These are phyloP conservation scores for Cosmia pyralina DNA, from an alignment of 2,888 invertebrate genomes.

Conservation along the genomic window DNA sequence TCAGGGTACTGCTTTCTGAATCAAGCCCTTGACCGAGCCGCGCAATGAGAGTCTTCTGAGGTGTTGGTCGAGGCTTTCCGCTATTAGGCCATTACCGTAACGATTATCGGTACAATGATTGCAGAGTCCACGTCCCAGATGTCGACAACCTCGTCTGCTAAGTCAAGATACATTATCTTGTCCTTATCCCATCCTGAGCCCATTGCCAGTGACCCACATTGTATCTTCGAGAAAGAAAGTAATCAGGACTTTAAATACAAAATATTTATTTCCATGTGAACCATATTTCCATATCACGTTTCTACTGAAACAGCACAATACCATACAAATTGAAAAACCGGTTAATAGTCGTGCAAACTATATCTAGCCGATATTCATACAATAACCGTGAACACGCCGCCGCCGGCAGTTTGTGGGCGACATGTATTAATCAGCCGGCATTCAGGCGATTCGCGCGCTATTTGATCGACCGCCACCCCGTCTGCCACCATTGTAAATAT, in stretches of 20 bases:
- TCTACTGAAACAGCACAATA: conserved; percentile 28
- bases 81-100: too few species aligned
- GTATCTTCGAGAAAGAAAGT: not conserved
- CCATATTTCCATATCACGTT: conserved; percentile 4
- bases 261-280: not conserved
- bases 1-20: too few species aligned
- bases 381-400: conserved; percentile 30
- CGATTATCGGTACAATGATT: too few species aligned
- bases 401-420: conserved; percentile 46
- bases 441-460: conserved; percentile 47
- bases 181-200: not conserved
- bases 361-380: conserved; percentile 26
- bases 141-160: too few species aligned
- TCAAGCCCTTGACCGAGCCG: too few species aligned
- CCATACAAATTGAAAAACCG: conserved; percentile 29
- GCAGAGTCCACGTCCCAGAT: too few species aligned
- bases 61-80: too few species aligned
- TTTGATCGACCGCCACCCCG: conserved; percentile 46
- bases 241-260: not conserved
- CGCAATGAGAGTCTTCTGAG: too few species aligned
- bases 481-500: conserved; percentile 49
- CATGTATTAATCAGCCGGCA: conserved; percentile 56
- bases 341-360: conserved; percentile 30
- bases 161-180: too few species aligned
- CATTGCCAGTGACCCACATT: not conserved